Conservation (phyloP, 2,113 vertebrate species). For the Lycaon pictus region DNA sequence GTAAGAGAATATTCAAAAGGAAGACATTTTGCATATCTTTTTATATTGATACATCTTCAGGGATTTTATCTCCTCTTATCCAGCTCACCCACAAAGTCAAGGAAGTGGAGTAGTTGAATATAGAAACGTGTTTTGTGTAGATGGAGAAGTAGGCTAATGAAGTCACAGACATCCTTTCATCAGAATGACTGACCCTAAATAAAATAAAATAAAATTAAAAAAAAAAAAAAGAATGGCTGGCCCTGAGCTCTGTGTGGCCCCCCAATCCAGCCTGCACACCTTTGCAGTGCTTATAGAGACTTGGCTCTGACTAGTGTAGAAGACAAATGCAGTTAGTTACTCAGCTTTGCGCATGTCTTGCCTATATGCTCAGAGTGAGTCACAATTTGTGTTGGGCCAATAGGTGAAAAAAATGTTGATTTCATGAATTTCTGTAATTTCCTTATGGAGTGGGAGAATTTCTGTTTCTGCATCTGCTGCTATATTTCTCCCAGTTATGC, state of each 20-base stretch:
- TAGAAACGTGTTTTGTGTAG: background rate
- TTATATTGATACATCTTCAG: background rate
- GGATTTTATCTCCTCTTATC: background rate
- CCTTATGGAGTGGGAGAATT: background rate
- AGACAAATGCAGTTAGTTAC: background rate
- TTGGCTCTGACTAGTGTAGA: background rate
- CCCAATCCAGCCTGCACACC: background rate
- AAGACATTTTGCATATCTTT: background rate
- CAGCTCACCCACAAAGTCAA: background rate
- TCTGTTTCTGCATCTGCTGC: background rate
- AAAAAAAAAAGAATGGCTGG: background rate
- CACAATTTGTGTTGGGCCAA: background rate
- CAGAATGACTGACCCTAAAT: background rate
- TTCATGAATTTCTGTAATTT: slow-evolving; percentile 22
- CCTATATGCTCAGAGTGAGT: background rate
- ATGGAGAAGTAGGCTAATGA: background rate
- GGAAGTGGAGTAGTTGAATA: background rate
- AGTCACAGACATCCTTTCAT: background rate
- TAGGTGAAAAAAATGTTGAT: background rate
- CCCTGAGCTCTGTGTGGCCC: background rate
- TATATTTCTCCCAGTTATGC: background rate
- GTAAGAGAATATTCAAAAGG: slow-evolving; percentile 7
- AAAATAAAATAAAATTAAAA: too few relatives aligned
- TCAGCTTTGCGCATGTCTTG: background rate
- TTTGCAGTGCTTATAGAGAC: background rate